Conservation (phyloP, 2,888 invertebrate genomes). For the Hypercompe scribonia region DNA sequence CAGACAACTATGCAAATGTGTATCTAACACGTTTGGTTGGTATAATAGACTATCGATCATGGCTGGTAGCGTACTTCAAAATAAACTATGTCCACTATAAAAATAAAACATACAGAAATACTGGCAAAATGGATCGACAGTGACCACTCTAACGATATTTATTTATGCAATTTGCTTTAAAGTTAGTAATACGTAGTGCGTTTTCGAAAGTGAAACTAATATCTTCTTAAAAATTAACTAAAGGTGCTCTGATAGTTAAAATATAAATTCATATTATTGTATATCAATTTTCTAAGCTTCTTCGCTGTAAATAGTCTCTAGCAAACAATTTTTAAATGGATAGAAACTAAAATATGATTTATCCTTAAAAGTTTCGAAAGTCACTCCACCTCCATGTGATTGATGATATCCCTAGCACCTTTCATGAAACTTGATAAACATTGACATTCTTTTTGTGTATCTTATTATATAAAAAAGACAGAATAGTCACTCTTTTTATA, state of each 20-base stretch:
- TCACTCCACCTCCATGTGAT: neutral
- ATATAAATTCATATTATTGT: neutral
- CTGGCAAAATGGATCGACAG: neutral
- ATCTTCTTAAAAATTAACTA: too few relatives aligned
- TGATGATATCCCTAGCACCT: neutral
- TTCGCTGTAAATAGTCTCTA: neutral
- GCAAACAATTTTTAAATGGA: neutral
- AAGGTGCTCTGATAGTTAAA: too few relatives aligned
- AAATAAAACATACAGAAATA: neutral
- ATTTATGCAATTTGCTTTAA: neutral
- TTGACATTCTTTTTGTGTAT: neutral
- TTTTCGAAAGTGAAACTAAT: neutral
- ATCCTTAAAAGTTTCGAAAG: neutral
- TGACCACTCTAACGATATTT: neutral
- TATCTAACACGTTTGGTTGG: neutral
- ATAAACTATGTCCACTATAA: neutral
- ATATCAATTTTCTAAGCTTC: neutral
- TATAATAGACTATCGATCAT: neutral
- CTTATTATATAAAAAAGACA: too few relatives aligned
- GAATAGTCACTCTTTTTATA: too few relatives aligned
- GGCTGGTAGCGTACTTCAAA: neutral
- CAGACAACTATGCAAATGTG: neutral
- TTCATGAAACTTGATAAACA: neutral
- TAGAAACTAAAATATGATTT: neutral
- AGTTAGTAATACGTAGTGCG: neutral